Percentiles rank a stretch among this genome's conserved stretches.
phyloP scores from a whole-genome alignment of 1,140 invertebrate species.

The Drosophila pectinifera region DNA sequence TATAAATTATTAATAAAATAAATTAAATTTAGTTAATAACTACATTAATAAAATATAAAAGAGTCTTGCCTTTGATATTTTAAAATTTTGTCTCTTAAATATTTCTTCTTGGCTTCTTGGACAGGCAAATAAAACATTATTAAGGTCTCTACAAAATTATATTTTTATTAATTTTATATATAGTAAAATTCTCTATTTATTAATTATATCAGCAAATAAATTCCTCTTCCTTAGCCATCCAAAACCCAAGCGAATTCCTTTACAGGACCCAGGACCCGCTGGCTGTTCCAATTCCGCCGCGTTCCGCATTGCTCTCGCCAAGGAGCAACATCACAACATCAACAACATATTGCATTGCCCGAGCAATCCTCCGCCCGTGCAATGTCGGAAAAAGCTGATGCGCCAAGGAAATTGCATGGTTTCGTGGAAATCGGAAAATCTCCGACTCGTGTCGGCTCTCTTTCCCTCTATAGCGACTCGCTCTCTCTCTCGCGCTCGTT shows the following conservation, averaged over 20 bases:
- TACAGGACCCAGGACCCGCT: conserved; percentile 11
- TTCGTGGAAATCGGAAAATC: conserved; percentile 50
- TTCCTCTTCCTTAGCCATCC: neutral
- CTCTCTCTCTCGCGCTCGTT: conserved; percentile 49
- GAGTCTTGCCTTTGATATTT: too few species aligned
- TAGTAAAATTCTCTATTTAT: too few species aligned
- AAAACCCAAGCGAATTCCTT: conserved; percentile 23
- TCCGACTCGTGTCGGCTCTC: conserved; percentile 27
- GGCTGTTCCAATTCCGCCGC: conserved; percentile 32
- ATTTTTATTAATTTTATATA: too few species aligned
- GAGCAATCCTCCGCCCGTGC: conserved; percentile 65
- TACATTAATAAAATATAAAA: too few species aligned
- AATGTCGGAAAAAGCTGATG: conserved; percentile 70
- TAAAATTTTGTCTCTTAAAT: too few species aligned
- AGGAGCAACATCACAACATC: conserved; percentile 19
- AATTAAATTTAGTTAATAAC: too few species aligned
- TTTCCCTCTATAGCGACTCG: conserved; percentile 34
- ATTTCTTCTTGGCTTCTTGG: too few species aligned
- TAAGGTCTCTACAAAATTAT: too few species aligned
- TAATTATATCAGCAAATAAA: too few species aligned
- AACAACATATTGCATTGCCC: conserved; percentile 49
- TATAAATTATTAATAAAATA: too few species aligned
- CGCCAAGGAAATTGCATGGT: conserved; percentile 75
- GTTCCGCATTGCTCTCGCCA: conserved; percentile 2
- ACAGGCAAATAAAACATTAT: too few species aligned